Evolutionary conservation across 2,113 vertebrate genomes (phyloP).

Genomic region (Varanus salvator): DNA sequence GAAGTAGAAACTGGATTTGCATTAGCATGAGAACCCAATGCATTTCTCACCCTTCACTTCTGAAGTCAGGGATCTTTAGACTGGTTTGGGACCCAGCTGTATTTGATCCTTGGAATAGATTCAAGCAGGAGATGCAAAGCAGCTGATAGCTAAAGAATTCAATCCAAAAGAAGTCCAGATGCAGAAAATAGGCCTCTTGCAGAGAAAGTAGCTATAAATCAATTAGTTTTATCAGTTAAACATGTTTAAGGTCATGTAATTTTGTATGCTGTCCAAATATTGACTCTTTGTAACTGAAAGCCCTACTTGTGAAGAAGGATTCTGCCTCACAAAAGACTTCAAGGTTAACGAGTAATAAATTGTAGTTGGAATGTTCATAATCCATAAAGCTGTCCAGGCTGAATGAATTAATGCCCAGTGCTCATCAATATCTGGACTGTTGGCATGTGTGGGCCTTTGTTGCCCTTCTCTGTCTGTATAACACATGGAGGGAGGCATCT

Average conservation of each 20-base stretch:
- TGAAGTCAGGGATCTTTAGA: not conserved
- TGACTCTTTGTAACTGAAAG: conserved; percentile 19
- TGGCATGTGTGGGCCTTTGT: not conserved
- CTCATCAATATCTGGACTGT: not conserved
- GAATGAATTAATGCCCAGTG: not conserved
- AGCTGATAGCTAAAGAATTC: not conserved
- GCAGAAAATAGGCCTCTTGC: not conserved
- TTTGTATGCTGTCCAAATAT: not conserved
- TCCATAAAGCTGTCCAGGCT: conserved; percentile 6
- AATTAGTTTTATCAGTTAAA: conserved; percentile 8
- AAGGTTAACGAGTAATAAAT: conserved; percentile 33
- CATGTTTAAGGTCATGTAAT: not conserved
- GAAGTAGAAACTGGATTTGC: no score
- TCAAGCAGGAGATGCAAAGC: not conserved
- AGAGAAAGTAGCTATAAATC: not conserved
- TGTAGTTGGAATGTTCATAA: not conserved
- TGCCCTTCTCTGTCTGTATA: not conserved
- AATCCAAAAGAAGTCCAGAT: not conserved
- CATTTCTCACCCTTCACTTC: no score
- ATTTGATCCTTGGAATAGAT: not conserved
- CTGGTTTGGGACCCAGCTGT: no score
- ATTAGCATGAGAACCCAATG: no score
- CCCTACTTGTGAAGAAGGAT: not conserved
- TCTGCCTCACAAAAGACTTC: not conserved
- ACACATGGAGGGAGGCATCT: not conserved